Percentiles rank a stretch among this genome's conserved stretches.
Evolutionary conservation across 2,797 vertebrate species (phyloP).

Genomic region (Ambastaia sidthimunki): DNA sequence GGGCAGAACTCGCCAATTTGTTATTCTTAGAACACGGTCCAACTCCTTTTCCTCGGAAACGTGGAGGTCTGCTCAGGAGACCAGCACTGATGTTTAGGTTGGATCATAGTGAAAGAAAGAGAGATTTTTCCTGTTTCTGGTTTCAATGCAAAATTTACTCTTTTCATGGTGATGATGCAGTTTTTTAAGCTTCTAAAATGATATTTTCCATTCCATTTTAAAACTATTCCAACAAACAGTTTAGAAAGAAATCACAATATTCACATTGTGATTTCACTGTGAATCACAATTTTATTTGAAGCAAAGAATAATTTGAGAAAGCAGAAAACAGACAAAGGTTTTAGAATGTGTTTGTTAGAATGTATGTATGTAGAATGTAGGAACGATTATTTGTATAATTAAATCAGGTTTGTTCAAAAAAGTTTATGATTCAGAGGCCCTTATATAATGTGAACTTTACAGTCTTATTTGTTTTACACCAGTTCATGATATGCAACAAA

Average conservation of each 20-base stretch:
- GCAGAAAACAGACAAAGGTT: no score
- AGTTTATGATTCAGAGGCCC: no score
- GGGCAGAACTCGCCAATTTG: conserved; percentile 32
- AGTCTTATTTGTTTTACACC: neutral
- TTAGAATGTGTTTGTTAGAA: no score
- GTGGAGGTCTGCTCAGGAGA: conserved; percentile 51
- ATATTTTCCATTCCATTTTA: conserved; percentile 9
- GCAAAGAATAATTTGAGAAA: no score
- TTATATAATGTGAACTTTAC: neutral
- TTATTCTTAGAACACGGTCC: conserved; percentile 53
- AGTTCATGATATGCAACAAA: neutral
- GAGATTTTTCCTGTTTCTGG: conserved; percentile 36
- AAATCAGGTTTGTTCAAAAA: no score
- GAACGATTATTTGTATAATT: no score
- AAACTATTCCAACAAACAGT: conserved; percentile 23
- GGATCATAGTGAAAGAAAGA: conserved; percentile 38
- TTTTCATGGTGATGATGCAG: conserved; percentile 56
- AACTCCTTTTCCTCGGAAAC: conserved; percentile 46
- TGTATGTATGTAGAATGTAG: no score
- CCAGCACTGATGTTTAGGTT: conserved; percentile 46
- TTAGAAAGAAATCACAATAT: neutral
- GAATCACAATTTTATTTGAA: neutral
- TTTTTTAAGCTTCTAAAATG: neutral
- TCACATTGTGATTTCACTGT: no score
- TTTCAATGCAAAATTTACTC: conserved; percentile 25